These are phyloP conservation scores for Trichogramma evanescens DNA, from an alignment of 2,888 invertebrate genomes.

Conservation along the genomic window DNA sequence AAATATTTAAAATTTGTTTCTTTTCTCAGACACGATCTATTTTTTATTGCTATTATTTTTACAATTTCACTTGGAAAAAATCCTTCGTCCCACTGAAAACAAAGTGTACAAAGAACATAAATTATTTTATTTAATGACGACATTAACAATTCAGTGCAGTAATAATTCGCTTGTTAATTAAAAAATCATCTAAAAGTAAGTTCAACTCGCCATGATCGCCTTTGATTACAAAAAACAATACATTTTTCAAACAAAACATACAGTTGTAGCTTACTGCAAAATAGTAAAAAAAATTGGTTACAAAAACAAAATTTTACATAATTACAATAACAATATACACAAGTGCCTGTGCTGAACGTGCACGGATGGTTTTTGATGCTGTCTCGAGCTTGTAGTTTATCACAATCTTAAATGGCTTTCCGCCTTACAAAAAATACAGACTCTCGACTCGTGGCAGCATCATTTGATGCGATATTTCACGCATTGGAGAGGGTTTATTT, in stretches of 20 bases:
- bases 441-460: conserved; percentile 36
- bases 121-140: conserved; percentile 4
- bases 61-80: not conserved
- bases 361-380: conserved; percentile 31
- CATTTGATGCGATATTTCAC: not conserved
- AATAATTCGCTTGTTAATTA: not conserved
- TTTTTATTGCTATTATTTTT: conserved; percentile 19
- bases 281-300: too few relatives aligned
- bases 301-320: conserved; percentile 1
- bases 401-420: conserved; percentile 43
- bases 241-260: too few relatives aligned
- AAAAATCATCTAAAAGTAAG: not conserved
- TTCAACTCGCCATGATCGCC: conserved; percentile 20
- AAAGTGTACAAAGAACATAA: not conserved
- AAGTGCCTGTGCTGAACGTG: not conserved
- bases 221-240: too few relatives aligned
- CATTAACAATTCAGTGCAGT: conserved; percentile 3
- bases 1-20: not conserved
- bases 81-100: conserved; percentile 2
- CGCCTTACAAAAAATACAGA: conserved; percentile 47
- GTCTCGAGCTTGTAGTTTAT: conserved; percentile 42
- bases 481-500: too few relatives aligned
- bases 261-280: too few relatives aligned
- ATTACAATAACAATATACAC: not conserved
- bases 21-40: not conserved